Evolutionary conservation across 2,113 vertebrate genomes (phyloP).

Genomic region (Gopherus evgoodei): DNA sequence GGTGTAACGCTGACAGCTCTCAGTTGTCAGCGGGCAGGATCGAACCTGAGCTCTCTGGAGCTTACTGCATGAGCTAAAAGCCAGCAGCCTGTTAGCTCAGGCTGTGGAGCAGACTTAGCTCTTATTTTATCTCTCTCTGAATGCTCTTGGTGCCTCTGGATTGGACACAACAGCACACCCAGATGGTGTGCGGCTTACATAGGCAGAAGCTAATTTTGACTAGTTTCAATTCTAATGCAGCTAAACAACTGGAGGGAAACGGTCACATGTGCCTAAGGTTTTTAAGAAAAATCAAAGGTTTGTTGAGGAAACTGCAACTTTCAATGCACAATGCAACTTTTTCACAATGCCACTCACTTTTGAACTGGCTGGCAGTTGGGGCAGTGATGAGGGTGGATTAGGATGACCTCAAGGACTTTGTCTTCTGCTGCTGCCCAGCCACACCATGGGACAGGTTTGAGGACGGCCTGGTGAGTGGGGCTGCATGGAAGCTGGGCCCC

Average conservation of each 20-base stretch:
- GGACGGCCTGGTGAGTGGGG: neutral
- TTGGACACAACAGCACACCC: too few species aligned
- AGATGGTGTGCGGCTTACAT: too few species aligned
- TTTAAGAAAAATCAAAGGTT: neutral
- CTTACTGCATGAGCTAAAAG: too few species aligned
- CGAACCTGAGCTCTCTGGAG: too few species aligned
- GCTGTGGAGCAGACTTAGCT: too few species aligned
- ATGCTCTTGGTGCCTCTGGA: too few species aligned
- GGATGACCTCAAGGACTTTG: neutral
- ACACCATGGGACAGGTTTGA: neutral
- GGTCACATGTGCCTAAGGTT: neutral
- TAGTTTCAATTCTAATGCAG: neutral
- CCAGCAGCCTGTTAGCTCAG: too few species aligned
- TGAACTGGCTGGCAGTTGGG: neutral
- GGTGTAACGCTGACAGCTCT: too few species aligned
- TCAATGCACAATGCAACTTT: neutral
- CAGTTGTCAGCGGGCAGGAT: too few species aligned
- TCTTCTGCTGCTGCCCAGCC: neutral
- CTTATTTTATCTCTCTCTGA: too few species aligned
- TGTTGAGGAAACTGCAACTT: neutral
- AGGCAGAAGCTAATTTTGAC: neutral
- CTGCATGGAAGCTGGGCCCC: neutral
- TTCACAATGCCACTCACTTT: neutral
- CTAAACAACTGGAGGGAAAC: neutral
- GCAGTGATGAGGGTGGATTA: neutral